Percentiles rank a stretch among this genome's conserved stretches.
These are phyloP conservation scores for Sinocyclocheilus maitianheensis DNA, from an alignment of 2,113 vertebrate genomes.

Conservation along the genomic window DNA sequence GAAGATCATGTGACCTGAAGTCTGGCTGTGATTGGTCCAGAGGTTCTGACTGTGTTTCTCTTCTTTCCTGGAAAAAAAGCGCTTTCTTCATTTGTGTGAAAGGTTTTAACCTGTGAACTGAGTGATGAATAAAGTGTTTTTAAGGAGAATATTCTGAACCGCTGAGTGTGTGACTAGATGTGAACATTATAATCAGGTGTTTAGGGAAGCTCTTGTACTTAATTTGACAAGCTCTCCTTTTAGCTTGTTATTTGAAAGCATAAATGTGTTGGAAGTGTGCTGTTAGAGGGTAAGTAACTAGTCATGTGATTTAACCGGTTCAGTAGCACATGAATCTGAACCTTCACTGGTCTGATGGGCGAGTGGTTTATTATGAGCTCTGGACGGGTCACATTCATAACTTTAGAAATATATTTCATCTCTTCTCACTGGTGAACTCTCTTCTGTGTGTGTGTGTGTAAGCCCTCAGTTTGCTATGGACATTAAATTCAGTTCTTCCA, in stretches of 20 bases:
- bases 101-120: not conserved
- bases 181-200: not conserved
- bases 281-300: not conserved
- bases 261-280: not conserved
- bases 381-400: not conserved
- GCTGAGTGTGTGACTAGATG: not conserved
- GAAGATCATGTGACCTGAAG: not conserved
- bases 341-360: not conserved
- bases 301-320: not conserved
- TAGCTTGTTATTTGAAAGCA: not conserved
- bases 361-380: not conserved
- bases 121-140: constrained; percentile 46
- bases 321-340: not conserved
- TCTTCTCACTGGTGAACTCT: not conserved
- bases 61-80: constrained; percentile 74
- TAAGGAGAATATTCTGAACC: not conserved
- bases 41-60: constrained; percentile 43
- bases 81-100: constrained; percentile 75
- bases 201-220: not conserved
- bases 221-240: not conserved
- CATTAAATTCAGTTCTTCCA: no score
- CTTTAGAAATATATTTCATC: not conserved
- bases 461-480: no score
- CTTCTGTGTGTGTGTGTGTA: not conserved
- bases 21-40: constrained; percentile 7